Base-by-base conservation (phyloP, 2,113 vertebrate genomes). In the Calidris pugnax region DNA sequence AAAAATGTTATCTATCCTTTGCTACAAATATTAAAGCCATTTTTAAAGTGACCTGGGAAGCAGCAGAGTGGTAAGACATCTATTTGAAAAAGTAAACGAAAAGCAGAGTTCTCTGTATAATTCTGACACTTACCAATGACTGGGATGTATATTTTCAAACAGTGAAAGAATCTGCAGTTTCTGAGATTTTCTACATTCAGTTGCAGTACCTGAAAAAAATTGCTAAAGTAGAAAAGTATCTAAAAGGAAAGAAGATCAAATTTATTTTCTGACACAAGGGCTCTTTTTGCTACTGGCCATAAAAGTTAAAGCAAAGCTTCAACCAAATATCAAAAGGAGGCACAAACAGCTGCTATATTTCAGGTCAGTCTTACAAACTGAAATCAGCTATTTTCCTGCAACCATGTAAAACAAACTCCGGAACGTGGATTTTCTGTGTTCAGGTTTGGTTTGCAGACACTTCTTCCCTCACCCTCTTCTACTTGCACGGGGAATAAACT, bases 231-330 rank as follows among this genome's bases (percentile, higher is more conserved):
- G 69, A 95, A 91, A 45, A 90, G 48, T 80, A 90, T 81, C 91
- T 93, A 90, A 92, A 95, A 78, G 45, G 33, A 93, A 63, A 94
- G 90, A 76, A 93, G 53, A 95, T 93, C 56, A 94, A 85, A 94
- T 96, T 97, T 97, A 89, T 94, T 97, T 97, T 96, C 73, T 93
- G 85, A 93, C 53, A 76, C 84, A 59, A 96, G 59, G 48, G 59
- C n/a, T 85, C 48, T 69, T 95, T 93, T 94, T 89, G 66, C 77
- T 94, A 48, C 77, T 81, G 67, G 79, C 60, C 73, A 69, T 85
- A 85, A 95, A 97, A 93, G 77, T 87, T 89, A 91, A 95, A 92
- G 82, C 20, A 85, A 92, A 96, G 62, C 76, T 95, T 96, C 59
- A 83, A 74, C 66, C 89, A 87, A 90, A 79, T 90, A 94, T 60